Conservation (phyloP, 1,140 invertebrate genomes). For the Globodera rostochiensis region DNA sequence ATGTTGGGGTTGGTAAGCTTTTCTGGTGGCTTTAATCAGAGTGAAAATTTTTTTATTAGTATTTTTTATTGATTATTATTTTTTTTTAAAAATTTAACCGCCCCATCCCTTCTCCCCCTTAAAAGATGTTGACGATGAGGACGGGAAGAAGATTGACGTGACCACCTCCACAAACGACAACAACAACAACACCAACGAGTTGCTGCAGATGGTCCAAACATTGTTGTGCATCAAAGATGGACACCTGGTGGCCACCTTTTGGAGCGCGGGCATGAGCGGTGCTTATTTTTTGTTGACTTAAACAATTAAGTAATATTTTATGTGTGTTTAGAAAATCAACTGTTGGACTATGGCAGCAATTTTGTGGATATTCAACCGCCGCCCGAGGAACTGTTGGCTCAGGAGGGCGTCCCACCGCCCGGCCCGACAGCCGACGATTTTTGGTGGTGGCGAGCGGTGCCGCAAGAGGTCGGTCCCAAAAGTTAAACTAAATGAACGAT, state of each 20-base stretch:
- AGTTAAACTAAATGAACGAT: no score
- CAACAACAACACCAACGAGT: constrained; percentile 16
- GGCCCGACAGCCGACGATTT: background rate
- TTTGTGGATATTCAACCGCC: constrained; percentile 27
- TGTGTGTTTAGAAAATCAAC: constrained; percentile 35
- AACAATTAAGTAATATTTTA: constrained; percentile 18
- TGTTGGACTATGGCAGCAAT: constrained; percentile 39
- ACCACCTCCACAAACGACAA: background rate
- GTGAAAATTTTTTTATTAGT: no score
- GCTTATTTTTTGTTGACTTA: background rate
- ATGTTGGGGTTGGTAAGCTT: background rate
- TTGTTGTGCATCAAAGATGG: constrained; percentile 43
- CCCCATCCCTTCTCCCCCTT: no score
- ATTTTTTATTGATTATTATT: no score
- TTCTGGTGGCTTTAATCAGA: no score
- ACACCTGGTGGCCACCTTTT: constrained; percentile 45
- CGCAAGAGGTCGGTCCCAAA: background rate
- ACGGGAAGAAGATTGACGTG: background rate
- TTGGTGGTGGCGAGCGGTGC: constrained; percentile 14
- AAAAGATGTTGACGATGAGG: background rate
- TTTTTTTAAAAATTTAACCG: no score
- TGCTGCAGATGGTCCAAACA: constrained; percentile 25
- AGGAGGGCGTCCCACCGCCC: background rate
- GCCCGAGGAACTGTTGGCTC: background rate
- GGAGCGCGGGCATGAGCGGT: constrained; percentile 42